Conservation (phyloP, 2,888 invertebrate genomes). For the Tiliacea aurago region DNA sequence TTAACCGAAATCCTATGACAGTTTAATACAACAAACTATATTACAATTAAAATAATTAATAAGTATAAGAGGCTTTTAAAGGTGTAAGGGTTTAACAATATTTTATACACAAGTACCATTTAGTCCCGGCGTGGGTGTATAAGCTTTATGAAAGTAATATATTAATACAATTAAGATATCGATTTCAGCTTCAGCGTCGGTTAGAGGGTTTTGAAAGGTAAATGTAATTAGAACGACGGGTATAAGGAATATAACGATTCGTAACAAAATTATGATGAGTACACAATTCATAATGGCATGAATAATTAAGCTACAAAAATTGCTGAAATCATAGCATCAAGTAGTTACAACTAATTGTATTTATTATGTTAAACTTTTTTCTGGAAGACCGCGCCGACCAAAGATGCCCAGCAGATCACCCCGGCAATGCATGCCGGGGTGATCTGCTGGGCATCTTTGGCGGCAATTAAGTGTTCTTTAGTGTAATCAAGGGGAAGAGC, state of each 20-base stretch:
- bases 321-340: background rate
- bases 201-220: slow-evolving; percentile 21
- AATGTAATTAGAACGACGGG: background rate
- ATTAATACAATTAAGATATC: slow-evolving; percentile 9
- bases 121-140: background rate
- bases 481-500: too few relatives aligned
- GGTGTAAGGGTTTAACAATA: background rate
- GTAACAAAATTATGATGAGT: background rate
- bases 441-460: too few relatives aligned
- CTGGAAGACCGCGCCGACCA: background rate
- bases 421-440: background rate
- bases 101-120: background rate
- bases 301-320: background rate
- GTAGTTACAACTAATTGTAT: too few relatives aligned
- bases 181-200: slow-evolving; percentile 16
- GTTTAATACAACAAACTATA: background rate
- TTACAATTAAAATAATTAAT: too few relatives aligned
- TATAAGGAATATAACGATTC: background rate
- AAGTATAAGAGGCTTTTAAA: too few relatives aligned
- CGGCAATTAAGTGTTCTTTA: too few relatives aligned
- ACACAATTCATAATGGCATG: background rate
- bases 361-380: background rate
- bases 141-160: background rate
- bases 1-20: too few relatives aligned
- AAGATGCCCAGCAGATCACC: too few relatives aligned